Base-by-base conservation (phyloP, 2,888 invertebrate species). In the Ichneumon xanthorius region DNA sequence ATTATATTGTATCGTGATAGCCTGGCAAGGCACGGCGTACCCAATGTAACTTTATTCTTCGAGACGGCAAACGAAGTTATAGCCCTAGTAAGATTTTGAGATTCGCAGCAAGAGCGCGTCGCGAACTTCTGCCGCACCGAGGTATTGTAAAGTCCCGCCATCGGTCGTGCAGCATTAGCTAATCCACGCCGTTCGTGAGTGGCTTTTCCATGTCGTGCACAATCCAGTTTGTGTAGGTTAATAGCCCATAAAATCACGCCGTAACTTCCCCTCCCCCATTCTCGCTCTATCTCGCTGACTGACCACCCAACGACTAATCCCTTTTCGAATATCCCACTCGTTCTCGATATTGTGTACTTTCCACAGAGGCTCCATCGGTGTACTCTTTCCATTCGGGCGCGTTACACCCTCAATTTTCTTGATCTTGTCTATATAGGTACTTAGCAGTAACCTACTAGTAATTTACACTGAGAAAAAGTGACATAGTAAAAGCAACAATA, bases 241-340 rank as follows among this genome's bases (percentile, higher is more conserved):
- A 89, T 87, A 85, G 89, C 80, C 85, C 87, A 87, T 89, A 88
- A 89, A 89, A 87, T 87, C 87, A 84, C 80, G 79, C 85, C 84
- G 78, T 84, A 82, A 86, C 82, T 82, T 73, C 68, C 68, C 86
- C 71, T 80, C 82, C 82, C 81, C 45, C 84, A 82, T 80, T 76
- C 67, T 55, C 82, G 70, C 68, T 75, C 67, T 58, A 55, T 77
- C 68, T 63, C 55, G 48, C 63, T 63, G 71, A 80, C 65, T 71
- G 80, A 72, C 72, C 76, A 72, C 76, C 71, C 80, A 58, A 22
- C 58, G 70, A 70, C 80, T 77, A 72, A 80, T 84, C 72, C 61
- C 61, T 76, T 33, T 61, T 73, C 61, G 75, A 40, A 84, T 80
- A 67, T 48, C 70, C 33, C 73, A 61, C 11, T 40, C 67, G 48